Evolutionary conservation across 2,797 vertebrate species (phyloP), one percentile per base, ranked within the genome.

Genomic region (Darevskia nairensis): DNA sequence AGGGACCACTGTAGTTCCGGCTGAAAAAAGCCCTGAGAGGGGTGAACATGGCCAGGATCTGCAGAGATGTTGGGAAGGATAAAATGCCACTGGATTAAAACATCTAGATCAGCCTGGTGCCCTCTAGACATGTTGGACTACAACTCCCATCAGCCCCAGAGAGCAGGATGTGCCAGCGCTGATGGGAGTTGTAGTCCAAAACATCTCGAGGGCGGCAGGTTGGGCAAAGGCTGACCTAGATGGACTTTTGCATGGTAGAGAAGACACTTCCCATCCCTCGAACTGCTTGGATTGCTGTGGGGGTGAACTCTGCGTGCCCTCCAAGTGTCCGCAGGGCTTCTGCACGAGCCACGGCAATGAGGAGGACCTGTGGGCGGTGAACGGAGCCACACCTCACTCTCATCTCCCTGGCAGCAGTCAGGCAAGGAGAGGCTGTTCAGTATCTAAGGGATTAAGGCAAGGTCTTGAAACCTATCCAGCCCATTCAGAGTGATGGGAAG

Each of bases 401-500:
- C 82, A 87, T 91, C 80, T 79, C 72, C 32, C 0, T 64, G 35
- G 81, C 6, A 87, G 86, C 75, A 91, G 89, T 82, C 86, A 94
- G 88, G 86, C 85, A 87, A 64, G 88, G 92, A 69, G 88, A 89
- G 90, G 90, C 88, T 59, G 69, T 11, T 69, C 3, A 46, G 89
- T 92, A 90, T 91, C 92, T 50, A 4, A 81, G 84, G 93, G 94
- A 96, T 97, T 97, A 96, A 92, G 50, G 82, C 77, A 61, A 35
- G 1, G 23, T 92, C 93, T 92, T 95, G 86, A 95, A 90, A 92
- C 95, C 94, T 92, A 95, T 95, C 76, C 91, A 89, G 85, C 39
- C 86, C 93, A 95, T 96, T 92, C 94, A 95, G 88, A 93, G 77
- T 91, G 93, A 94, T 93, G 93, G 92, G 93, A 94, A 96, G 92